Evolutionary conservation across 2,113 vertebrate genomes (phyloP).

Genomic region (Cheilinus undulatus): DNA sequence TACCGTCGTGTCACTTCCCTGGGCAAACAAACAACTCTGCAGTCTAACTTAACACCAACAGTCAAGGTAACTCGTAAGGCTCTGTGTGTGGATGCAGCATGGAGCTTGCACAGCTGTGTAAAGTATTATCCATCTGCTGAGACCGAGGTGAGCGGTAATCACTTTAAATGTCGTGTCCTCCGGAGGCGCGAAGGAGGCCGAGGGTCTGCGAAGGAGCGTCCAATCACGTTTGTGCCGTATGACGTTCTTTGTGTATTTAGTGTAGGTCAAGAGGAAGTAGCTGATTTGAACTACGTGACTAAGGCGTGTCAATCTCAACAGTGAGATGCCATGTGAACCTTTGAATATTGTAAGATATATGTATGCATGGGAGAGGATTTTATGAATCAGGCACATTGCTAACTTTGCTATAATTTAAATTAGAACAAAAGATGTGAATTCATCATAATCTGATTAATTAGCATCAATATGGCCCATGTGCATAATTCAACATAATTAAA

Average conservation of each 20-base stretch:
- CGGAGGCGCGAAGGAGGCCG: slow-evolving; percentile 72
- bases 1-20: slow-evolving; percentile 81
- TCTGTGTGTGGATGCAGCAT: slow-evolving; percentile 37
- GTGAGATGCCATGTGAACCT: slow-evolving; percentile 28
- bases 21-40: slow-evolving; percentile 81
- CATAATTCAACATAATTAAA: too few relatives aligned
- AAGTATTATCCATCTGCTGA: slow-evolving; percentile 78
- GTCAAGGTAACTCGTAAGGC: slow-evolving; percentile 58
- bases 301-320: slow-evolving; percentile 24
- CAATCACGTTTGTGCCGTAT: slow-evolving; percentile 52
- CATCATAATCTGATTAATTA: too few relatives aligned
- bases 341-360: too few relatives aligned
- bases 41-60: slow-evolving; percentile 49
- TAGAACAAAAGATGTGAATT: too few relatives aligned
- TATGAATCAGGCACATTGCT: too few relatives aligned
- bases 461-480: too few relatives aligned
- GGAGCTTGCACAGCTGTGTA: slow-evolving; percentile 78
- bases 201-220: slow-evolving; percentile 62
- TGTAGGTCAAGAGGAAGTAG: slow-evolving; percentile 68
- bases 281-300: slow-evolving; percentile 71
- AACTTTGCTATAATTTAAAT: too few relatives aligned
- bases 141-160: slow-evolving; percentile 62
- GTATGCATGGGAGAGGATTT: too few relatives aligned
- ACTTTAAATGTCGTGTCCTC: slow-evolving; percentile 70
- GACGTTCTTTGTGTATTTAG: slow-evolving; percentile 49